phyloP scores from a whole-genome alignment of 2,797 vertebrate species.

The Siniperca scherzeri region DNA sequence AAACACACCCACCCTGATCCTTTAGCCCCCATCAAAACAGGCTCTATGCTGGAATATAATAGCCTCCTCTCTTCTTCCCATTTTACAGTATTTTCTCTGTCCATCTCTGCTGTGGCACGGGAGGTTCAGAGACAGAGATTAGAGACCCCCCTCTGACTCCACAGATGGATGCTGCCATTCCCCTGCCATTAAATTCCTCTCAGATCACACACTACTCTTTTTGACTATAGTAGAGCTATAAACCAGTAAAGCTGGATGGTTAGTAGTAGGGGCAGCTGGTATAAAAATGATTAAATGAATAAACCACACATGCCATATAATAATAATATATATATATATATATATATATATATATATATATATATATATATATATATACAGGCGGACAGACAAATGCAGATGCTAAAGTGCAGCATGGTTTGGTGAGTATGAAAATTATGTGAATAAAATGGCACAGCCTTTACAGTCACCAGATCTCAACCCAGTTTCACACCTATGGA shows the following conservation, averaged over 20 bases:
- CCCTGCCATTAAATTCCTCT: slow-evolving; percentile 69
- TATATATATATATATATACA: too few relatives aligned
- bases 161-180: slow-evolving; percentile 78
- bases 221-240: slow-evolving; percentile 37
- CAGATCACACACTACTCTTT: slow-evolving; percentile 49
- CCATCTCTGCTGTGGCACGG: slow-evolving; percentile 26
- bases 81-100: slow-evolving; percentile 60
- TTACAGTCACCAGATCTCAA: too few relatives aligned
- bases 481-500: too few relatives aligned
- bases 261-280: background rate
- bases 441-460: too few relatives aligned
- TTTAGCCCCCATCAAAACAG: slow-evolving; percentile 51
- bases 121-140: slow-evolving; percentile 72
- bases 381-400: too few relatives aligned
- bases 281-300: background rate
- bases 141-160: slow-evolving; percentile 71
- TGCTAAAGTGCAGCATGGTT: too few relatives aligned
- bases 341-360: too few relatives aligned
- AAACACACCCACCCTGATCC: slow-evolving; percentile 36
- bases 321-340: too few relatives aligned
- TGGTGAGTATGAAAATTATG: too few relatives aligned
- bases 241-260: slow-evolving; percentile 1
- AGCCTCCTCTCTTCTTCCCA: slow-evolving; percentile 39
- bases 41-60: slow-evolving; percentile 49
- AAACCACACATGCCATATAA: background rate